These are phyloP conservation scores for Belonocnema kinseyi DNA, from an alignment of 1,140 invertebrate genomes.

Conservation along the genomic window DNA sequence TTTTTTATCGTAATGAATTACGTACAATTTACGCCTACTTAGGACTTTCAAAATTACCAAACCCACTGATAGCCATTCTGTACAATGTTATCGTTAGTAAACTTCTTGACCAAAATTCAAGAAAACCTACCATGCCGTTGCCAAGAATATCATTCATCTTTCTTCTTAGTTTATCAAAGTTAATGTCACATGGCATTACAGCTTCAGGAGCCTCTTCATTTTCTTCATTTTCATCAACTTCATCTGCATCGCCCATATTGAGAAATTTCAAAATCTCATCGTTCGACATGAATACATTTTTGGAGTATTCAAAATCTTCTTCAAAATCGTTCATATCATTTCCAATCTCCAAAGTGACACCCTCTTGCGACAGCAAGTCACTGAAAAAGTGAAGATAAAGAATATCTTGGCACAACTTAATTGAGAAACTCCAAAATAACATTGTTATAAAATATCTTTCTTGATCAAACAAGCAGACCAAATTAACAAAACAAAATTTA, in stretches of 20 bases:
- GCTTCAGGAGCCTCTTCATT: constrained; percentile 9
- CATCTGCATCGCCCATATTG: constrained; percentile 38
- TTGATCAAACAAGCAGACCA: too few relatives aligned
- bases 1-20: too few relatives aligned
- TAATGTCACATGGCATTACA: background rate
- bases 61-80: too few relatives aligned
- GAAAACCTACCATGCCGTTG: constrained; percentile 41
- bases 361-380: constrained; percentile 12
- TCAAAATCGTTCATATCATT: constrained; percentile 36
- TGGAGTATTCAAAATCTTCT: constrained; percentile 18
- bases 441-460: too few relatives aligned
- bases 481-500: too few relatives aligned
- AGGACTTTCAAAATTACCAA: too few relatives aligned
- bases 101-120: background rate
- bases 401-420: too few relatives aligned
- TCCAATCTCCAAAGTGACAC: constrained; percentile 35
- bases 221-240: background rate
- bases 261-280: constrained; percentile 37
- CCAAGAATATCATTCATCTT: constrained; percentile 42
- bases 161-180: constrained; percentile 33
- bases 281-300: constrained; percentile 37
- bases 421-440: too few relatives aligned
- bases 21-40: too few relatives aligned
- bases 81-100: too few relatives aligned
- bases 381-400: background rate